These are phyloP conservation scores for Megamerina dolium DNA, from an alignment of 2,888 invertebrate genomes.

Conservation along the genomic window DNA sequence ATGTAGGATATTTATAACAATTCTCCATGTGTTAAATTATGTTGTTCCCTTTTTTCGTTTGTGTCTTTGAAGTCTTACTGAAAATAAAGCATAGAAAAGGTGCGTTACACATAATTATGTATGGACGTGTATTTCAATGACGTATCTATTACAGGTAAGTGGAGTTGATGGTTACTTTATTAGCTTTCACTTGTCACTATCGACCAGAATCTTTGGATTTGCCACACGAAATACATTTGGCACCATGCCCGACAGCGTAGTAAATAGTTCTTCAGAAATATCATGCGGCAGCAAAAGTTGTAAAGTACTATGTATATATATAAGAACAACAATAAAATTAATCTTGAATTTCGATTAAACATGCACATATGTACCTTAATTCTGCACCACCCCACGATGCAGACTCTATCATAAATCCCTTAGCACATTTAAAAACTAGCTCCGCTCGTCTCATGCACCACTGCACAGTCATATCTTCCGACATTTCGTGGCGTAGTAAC, in stretches of 20 bases:
- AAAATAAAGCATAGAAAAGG: no score
- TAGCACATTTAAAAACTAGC: constrained; percentile 96
- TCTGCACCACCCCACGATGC: constrained; percentile 88
- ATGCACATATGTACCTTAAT: constrained; percentile 58
- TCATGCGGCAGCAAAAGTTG: constrained; percentile 69
- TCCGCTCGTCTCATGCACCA: constrained; percentile 97
- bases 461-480: constrained; percentile 92
- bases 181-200: constrained; percentile 37
- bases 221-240: constrained; percentile 90
- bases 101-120: no score
- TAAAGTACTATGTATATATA: constrained; percentile 34
- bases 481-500: constrained; percentile 85
- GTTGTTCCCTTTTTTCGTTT: no score
- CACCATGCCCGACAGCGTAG: constrained; percentile 76
- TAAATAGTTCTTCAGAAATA: constrained; percentile 76
- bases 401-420: constrained; percentile 99
- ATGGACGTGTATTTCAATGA: no score
- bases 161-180: no score
- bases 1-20: constrained; percentile 36
- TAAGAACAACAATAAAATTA: not conserved
- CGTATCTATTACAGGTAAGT: no score
- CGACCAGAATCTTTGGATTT: constrained; percentile 80
- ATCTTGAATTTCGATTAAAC: not conserved
- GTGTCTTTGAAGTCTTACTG: no score
- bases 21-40: constrained; percentile 34